Percentiles rank a stretch among this genome's conserved stretches.
These are phyloP conservation scores for Cinara cedri DNA, from an alignment of 2,888 invertebrate genomes.

Conservation along the genomic window DNA sequence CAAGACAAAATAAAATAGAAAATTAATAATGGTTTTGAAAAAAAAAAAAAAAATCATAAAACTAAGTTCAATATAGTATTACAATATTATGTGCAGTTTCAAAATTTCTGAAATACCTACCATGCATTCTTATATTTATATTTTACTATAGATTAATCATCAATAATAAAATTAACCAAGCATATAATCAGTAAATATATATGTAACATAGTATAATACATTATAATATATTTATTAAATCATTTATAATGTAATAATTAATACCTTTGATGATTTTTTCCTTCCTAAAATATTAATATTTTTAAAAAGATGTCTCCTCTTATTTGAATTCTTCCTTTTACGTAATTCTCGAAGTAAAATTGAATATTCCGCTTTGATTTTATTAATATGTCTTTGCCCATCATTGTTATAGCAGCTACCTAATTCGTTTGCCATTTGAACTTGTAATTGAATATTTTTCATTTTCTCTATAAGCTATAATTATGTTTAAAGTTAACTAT, in stretches of 20 bases:
- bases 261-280: conserved; percentile 25
- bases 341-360: conserved; percentile 63
- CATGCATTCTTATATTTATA: neutral
- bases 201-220: too few species aligned
- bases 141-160: neutral
- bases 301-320: conserved; percentile 13
- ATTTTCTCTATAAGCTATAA: conserved; percentile 37
- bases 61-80: too few species aligned
- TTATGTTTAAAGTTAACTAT: neutral
- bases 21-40: too few species aligned
- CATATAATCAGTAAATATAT: too few species aligned
- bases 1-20: too few species aligned
- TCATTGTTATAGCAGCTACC: conserved; percentile 62
- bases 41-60: too few species aligned
- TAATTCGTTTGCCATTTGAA: conserved; percentile 62
- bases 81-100: too few species aligned
- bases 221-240: too few species aligned
- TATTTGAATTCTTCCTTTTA: conserved; percentile 61
- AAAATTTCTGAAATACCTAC: neutral
- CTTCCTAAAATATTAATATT: conserved; percentile 3
- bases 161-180: too few species aligned
- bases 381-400: conserved; percentile 59
- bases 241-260: neutral
- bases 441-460: conserved; percentile 50
- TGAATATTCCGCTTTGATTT: conserved; percentile 63